A percentile compares a stretch with the other conserved stretches of the same genome.
These are phyloP conservation scores for Eulithis prunata DNA, from an alignment of 2,888 invertebrate species.

Conservation along the genomic window DNA sequence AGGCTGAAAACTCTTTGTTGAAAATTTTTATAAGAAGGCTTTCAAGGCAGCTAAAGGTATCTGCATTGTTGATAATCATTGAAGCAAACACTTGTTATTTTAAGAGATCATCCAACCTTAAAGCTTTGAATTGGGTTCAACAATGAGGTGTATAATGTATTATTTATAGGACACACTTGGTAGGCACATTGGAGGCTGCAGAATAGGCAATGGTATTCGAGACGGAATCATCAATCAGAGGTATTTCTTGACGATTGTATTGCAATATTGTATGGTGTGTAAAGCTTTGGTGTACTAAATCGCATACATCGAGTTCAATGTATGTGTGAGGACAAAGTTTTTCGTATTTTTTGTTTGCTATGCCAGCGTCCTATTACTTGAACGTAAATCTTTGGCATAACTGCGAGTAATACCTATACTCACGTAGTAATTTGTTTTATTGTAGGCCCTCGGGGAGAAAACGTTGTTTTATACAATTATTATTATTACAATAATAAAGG, in stretches of 20 bases:
- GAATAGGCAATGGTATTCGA: constrained; percentile 63
- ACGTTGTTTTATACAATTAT: background rate
- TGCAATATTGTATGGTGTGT: constrained; percentile 57
- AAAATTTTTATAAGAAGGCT: constrained; percentile 64
- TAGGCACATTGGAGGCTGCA: constrained; percentile 74
- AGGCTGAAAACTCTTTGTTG: background rate
- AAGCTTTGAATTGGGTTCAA: constrained; percentile 75
- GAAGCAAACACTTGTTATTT: constrained; percentile 86
- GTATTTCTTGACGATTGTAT: constrained; percentile 68
- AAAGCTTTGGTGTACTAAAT: constrained; percentile 47
- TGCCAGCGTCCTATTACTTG: background rate
- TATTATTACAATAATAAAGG: constrained; percentile 9
- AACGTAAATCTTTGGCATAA: background rate
- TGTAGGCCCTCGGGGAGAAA: no score
- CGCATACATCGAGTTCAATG: constrained; percentile 16
- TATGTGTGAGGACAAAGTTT: constrained; percentile 6
- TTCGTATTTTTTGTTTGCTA: no score
- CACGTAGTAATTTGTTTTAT: no score
- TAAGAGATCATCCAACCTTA: constrained; percentile 84
- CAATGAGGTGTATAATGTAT: constrained; percentile 81
- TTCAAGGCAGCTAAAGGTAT: constrained; percentile 82
- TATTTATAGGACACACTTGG: constrained; percentile 82
- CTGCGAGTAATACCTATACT: no score
- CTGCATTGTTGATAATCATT: constrained; percentile 83
- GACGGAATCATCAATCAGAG: constrained; percentile 71